Conservation (phyloP, 2,113 vertebrate species). For the Pteruthius melanotis region DNA sequence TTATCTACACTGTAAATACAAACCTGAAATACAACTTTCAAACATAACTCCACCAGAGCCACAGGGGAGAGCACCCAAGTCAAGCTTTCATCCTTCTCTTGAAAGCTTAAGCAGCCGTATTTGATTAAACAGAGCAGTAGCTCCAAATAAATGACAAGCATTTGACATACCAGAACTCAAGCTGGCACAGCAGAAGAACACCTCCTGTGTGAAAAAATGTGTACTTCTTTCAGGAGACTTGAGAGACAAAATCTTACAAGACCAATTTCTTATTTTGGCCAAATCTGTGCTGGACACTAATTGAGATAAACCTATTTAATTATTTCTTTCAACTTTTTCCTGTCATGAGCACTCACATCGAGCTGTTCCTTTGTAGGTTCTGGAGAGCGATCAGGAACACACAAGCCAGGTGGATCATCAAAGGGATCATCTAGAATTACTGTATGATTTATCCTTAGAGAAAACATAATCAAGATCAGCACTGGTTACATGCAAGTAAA, state of each 20-base stretch:
- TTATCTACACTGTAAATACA: not conserved
- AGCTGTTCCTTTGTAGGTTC: conserved; percentile 92
- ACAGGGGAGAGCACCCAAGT: not conserved
- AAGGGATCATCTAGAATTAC: conserved; percentile 96
- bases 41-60: not conserved
- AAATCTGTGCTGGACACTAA: not conserved
- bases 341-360: conserved; percentile 78
- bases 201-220: not conserved
- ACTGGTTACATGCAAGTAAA: not conserved
- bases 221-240: not conserved
- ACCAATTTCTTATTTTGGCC: not conserved
- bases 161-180: not conserved
- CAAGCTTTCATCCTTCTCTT: not conserved
- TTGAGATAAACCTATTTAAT: not conserved
- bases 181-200: not conserved
- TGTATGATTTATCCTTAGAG: conserved; percentile 91
- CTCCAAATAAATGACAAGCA: not conserved
- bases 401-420: conserved; percentile 88
- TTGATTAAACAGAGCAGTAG: not conserved
- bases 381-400: conserved; percentile 89
- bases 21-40: not conserved
- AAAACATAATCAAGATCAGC: conserved; percentile 38
- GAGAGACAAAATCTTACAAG: not conserved
- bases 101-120: not conserved
- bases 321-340: not conserved